Base-by-base conservation (phyloP, 2,888 invertebrate genomes). In the Archips crataeganus region DNA sequence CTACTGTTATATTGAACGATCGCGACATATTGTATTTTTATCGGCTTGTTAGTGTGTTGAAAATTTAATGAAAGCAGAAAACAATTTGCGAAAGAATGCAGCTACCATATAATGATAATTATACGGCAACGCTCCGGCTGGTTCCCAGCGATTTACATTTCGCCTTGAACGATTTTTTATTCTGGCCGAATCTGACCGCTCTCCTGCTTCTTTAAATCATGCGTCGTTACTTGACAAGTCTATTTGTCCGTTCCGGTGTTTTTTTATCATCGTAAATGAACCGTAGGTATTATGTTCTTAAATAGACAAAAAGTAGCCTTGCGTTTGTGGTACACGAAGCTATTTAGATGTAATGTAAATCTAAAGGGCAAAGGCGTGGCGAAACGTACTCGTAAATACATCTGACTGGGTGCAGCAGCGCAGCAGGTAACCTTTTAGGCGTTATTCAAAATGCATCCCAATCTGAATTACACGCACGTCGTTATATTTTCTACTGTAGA, bases 291-390 rank as follows among this genome's bases (percentile, higher is more conserved):
- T 73, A 76, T 75, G 72, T 76, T 76, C 68, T 75, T 63, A 57
- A 73, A 68, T 72, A 64, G 64, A 69, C 75, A 76, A 74, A 77
- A 71, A 85, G 78, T 83, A 84, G 81, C 84, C 82, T 88, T 84
- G 83, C 82, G 79, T 80, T 82, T 76, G 78, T 76, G 81, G 80
- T 83, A 84, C 85, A 86, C 87, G 87, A 84, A 87, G 86, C 85
- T 87, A 88, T 91, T 90, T 87, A 86, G 86, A 85, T 85, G 85
- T 87, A 85, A 87, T 85, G 87, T 90, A 89, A 90, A 90, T 89
- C 84, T 85, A 93, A 92, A 92, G 91, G 91, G 93, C 89, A 90
- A 82, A 90, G 91, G 92, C 91, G 91, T 88, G 90, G 87, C 83
- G 81, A 84, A 86, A 85, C 84, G 81, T 87, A 85, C 84, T 88